Percentiles rank a stretch among this genome's conserved stretches.
Conservation (phyloP, 2,888 invertebrate genomes). For the Andrena bucephala region DNA sequence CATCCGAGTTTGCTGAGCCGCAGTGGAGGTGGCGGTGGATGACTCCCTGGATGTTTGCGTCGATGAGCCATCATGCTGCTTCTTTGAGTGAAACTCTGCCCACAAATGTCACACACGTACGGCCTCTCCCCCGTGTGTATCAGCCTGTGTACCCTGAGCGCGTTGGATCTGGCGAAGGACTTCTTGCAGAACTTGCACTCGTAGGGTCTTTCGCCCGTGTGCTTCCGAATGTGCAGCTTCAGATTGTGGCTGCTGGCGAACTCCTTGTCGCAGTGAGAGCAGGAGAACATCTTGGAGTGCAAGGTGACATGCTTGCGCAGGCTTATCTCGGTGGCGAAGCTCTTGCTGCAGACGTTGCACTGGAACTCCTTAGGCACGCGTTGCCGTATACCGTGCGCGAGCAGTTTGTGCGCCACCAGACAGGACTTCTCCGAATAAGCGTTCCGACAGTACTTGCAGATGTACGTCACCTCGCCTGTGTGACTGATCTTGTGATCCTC, state of each 20-base stretch:
- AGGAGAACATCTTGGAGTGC: slow-evolving; percentile 65
- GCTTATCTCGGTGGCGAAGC: slow-evolving; percentile 65
- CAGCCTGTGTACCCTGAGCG: slow-evolving; percentile 73
- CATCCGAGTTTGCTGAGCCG: neutral
- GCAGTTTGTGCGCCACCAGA: slow-evolving; percentile 34
- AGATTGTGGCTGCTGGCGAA: slow-evolving; percentile 61
- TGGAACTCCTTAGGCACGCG: slow-evolving; percentile 11
- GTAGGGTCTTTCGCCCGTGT: slow-evolving; percentile 74
- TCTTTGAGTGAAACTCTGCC: slow-evolving; percentile 72
- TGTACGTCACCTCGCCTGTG: slow-evolving; percentile 69
- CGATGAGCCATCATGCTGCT: slow-evolving; percentile 72
- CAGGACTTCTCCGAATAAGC: slow-evolving; percentile 31
- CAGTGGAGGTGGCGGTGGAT: slow-evolving; percentile 54
- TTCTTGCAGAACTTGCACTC: slow-evolving; percentile 76
- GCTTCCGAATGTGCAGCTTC: slow-evolving; percentile 66
- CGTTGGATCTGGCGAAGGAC: slow-evolving; percentile 63
- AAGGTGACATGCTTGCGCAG: slow-evolving; percentile 69
- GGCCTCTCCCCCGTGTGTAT: slow-evolving; percentile 74
- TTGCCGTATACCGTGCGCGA: slow-evolving; percentile 2
- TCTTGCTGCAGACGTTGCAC: slow-evolving; percentile 63
- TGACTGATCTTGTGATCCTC: slow-evolving; percentile 57
- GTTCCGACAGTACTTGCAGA: slow-evolving; percentile 53
- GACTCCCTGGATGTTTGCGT: slow-evolving; percentile 62
- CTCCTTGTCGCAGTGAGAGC: slow-evolving; percentile 67
- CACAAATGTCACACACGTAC: slow-evolving; percentile 77